Base-by-base conservation (phyloP, 2,797 vertebrate species). In the Argya squamiceps region DNA sequence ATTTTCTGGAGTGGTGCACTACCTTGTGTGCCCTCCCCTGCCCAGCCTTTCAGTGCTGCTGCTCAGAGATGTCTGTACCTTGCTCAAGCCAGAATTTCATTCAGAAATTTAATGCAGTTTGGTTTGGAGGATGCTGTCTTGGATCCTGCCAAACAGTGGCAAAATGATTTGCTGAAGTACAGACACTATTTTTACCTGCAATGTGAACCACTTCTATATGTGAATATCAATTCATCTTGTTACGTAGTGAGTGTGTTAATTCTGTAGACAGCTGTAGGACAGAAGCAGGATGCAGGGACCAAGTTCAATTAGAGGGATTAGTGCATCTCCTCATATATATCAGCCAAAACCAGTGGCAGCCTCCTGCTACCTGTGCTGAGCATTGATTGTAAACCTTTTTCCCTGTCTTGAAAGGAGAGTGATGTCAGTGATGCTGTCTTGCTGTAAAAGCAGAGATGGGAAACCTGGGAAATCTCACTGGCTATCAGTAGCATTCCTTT, bases 181-280 rank as follows among this genome's bases (percentile, higher is more conserved):
- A 56, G 76, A 29, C 30, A 2, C 80, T 81, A 0, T 59, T 88
- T 67, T 64, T 60, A 87, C 70, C 77, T 49, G 78, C 52, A 29
- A 0, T 3, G 21, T 56, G 94, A 86, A 9, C 63, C 39, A 1
- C 32, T 73, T 77, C 58, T 58, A 1, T 15, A 1, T 22, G 29
- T 22, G 79, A 37, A 13, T 39, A 34, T 46, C 60, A 71, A 9
- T 56, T 24, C 11, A 10, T 64, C 5, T 23, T 8, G 13, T 63
- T 50, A 2, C 0, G 0, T 2, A 58, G 52, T 5, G 36, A 39
- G 41, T 6, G 3, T 5, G 9, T 41, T 7, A 4, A 39, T 70
- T 58, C 62, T 32, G 58, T 3, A 12, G 36, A 63, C 39, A 50
- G 55, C 37, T n/a, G 62, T 14, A 49, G 83, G 74, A 9, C 41